Evolutionary conservation across 2,113 vertebrate species (phyloP), one percentile per base, ranked within the genome.

Genomic region (Colistium nudipinnis): DNA sequence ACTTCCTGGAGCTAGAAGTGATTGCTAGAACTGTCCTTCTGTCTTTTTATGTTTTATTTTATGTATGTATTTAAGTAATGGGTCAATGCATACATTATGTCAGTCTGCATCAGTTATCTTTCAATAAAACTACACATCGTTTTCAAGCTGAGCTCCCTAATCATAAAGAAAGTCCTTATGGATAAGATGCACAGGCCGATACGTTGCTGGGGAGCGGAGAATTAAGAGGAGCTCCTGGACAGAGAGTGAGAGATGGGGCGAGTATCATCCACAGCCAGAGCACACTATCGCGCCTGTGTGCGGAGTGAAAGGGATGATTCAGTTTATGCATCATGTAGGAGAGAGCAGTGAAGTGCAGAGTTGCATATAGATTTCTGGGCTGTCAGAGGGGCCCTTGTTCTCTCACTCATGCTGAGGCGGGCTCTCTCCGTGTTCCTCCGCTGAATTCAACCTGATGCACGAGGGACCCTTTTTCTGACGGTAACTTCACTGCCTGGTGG

Each of bases 291-390:
- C 17, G 55, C 67, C 84, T 90, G 80, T 88, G 83, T 80, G 17
- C 70, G 56, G 78, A 81, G 81, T 87, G 79, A 90, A 87, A 88
- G 90, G 85, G 87, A 89, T 85, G 87, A 89, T 89, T 89, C 83
- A 91, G 76, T 76, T 85, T 76, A 83, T 86, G 83, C 79, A 81
- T 83, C 66, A 82, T 80, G 81, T 74, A 82, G 87, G 80, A 80
- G 82, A 79, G 84, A 85, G 86, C 63, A 33, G 74, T 59, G 83
- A 88, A 82, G 89, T 86, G 84, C 82, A 81, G 84, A 76, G 85
- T 78, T 85, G 87, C 87, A 89, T 91, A 74, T 91, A 83, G 87
- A 90, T 89, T 76, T 70, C 80, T 53, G 45, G 38, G 82, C 81
- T 70, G 80, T 91, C 86, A 88, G 85, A 85, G 78, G 75, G 62